Evolutionary conservation across 1,140 invertebrate species (phyloP), one percentile per base, ranked within the genome.

Genomic region (Heliconius eleuchia): DNA sequence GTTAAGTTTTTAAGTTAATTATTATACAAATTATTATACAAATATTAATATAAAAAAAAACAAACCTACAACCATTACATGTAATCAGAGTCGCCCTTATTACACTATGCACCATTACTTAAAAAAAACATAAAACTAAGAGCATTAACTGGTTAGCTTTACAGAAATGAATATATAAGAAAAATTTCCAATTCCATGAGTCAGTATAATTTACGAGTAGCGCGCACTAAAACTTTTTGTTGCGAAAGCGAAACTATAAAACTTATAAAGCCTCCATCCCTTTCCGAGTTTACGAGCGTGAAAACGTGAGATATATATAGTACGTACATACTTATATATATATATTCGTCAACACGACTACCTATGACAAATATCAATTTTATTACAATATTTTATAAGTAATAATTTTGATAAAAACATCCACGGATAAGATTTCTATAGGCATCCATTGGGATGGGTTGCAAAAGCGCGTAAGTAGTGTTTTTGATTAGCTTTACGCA

Each of bases 211-310:
- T 92, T 92, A 92, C 89, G 91, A 92, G 88, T 89, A 82, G 86
- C 83, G 83, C 74, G 87, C 87, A 85, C 89, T 92, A 90, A 93
- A 92, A 92, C 80, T 91, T 92, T 93, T 93, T 93, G 90, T 92
- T 87, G 85, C 84, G 86, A 89, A 89, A 91, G 82, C 82, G 82
- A 76, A 66, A 72, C 71, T 72, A 72, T 72, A 72, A 72, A 72
- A 77, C 85, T 86, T 85, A 89, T 92, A 90, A 93, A 93, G 80
- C 71, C 75, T 83, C 88, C 81, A 83, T 92, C 91, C 84, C 89
- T 85, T 85, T 92, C 87, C 84, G 57, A 66, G 81, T 91, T 91
- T 90, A 88, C 84, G 86, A 87, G 83, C 85, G 87, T 89, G 89
- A 89, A 89, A 90, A 88, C 81, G 85, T 83, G 86, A 88, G 91